These are phyloP conservation scores for Pseudorhiza aurosa DNA, from an alignment of 30 jellyfish, hydroid and myxozoan genomes.

Conservation along the genomic window DNA sequence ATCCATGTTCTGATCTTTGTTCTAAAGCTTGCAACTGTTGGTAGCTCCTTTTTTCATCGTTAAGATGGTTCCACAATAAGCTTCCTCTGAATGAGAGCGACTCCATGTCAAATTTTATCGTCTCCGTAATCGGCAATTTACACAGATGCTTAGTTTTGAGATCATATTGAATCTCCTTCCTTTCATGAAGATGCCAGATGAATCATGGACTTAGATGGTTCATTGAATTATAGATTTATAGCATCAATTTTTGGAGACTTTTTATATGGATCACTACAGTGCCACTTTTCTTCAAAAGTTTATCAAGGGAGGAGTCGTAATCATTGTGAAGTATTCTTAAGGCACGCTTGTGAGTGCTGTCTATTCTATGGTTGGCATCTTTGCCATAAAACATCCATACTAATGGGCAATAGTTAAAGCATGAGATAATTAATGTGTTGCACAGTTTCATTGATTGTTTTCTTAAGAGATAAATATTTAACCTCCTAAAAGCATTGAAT, in stretches of 20 bases:
- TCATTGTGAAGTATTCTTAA: constrained; percentile 44
- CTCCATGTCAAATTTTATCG: constrained; percentile 1
- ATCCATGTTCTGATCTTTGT: constrained; percentile 31
- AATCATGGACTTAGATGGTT: constrained; percentile 21
- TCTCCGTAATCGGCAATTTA: constrained; percentile 34
- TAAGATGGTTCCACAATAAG: constrained; percentile 13
- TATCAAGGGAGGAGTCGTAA: constrained; percentile 22
- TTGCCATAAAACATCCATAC: constrained; percentile 36
- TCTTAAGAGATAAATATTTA: neutral
- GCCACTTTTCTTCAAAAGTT: constrained; percentile 19
- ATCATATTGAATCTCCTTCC: constrained; percentile 20
- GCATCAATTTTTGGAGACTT: constrained; percentile 36
- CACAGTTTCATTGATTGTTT: constrained; percentile 24
- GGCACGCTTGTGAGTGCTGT: constrained; percentile 38
- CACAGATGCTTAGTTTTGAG: constrained; percentile 20
- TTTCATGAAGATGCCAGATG: constrained; percentile 51
- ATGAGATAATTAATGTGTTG: constrained; percentile 1
- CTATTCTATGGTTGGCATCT: constrained; percentile 7
- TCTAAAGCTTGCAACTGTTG: constrained; percentile 35
- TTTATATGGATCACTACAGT: constrained; percentile 3
- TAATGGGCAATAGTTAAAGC: constrained; percentile 56
- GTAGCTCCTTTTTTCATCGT: constrained; percentile 6
- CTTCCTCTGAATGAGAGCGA: constrained; percentile 24
- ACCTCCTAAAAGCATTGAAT: constrained; percentile 24
- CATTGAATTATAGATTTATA: constrained; percentile 40